These are phyloP conservation scores for Epinotia bilunana DNA, from an alignment of 2,888 invertebrate genomes.

Conservation along the genomic window DNA sequence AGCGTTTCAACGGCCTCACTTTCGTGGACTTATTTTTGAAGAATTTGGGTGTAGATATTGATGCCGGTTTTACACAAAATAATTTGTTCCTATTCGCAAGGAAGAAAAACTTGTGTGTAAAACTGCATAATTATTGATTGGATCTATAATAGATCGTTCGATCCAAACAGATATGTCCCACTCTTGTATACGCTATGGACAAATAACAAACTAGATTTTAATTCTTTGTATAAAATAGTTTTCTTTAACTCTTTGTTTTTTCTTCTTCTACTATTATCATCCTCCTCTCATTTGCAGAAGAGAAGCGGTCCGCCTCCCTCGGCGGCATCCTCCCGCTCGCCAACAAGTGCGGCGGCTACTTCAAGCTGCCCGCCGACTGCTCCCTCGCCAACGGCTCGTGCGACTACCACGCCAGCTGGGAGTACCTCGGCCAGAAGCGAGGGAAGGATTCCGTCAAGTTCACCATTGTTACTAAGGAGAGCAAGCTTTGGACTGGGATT, in stretches of 20 bases:
- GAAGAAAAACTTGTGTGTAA: too few species aligned
- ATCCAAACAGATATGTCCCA: too few species aligned
- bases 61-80: too few species aligned
- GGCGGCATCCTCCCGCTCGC: conserved; percentile 71
- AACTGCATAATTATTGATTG: too few species aligned
- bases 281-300: conserved; percentile 67
- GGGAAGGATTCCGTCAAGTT: conserved; percentile 91
- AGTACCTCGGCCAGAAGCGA: conserved; percentile 86
- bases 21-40: too few species aligned
- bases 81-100: too few species aligned
- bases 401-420: conserved; percentile 93
- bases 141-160: too few species aligned
- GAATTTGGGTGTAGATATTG: too few species aligned
- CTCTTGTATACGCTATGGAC: too few species aligned
- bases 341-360: conserved; percentile 89
- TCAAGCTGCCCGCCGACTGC: conserved; percentile 90
- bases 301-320: conserved; percentile 72
- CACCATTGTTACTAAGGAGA: conserved; percentile 90
- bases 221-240: not conserved
- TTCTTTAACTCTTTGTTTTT: too few species aligned
- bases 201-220: not conserved
- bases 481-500: conserved; percentile 95
- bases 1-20: too few species aligned
- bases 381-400: conserved; percentile 86
- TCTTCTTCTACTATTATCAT: too few species aligned